These are phyloP conservation scores for Trichonephila clavata DNA, from an alignment of 1,140 invertebrate species.

Conservation along the genomic window DNA sequence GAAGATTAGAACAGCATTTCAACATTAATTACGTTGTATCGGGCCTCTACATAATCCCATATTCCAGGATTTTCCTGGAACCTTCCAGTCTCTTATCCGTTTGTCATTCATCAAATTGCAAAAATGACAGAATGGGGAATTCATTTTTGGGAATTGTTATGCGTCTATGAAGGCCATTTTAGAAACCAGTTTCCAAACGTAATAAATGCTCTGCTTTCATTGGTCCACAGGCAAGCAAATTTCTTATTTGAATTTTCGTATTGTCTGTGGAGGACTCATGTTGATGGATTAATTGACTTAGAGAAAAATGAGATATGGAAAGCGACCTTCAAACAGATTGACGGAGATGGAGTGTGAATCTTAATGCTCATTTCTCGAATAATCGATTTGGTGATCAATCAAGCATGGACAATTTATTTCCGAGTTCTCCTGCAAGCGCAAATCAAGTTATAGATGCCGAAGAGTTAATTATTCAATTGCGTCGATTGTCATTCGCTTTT, in stretches of 20 bases:
- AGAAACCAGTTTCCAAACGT: not conserved
- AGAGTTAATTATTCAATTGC: not conserved
- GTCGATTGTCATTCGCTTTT: not conserved
- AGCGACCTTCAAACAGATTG: not conserved
- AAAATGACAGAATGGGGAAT: not conserved
- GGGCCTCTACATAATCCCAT: not conserved
- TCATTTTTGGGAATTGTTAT: conserved; percentile 2
- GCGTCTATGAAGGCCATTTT: not conserved
- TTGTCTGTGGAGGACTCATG: not conserved
- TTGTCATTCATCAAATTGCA: conserved; percentile 41
- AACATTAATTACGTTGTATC: conserved; percentile 22
- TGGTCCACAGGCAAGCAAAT: not conserved
- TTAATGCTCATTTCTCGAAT: not conserved
- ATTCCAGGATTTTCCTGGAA: not conserved
- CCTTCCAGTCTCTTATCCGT: not conserved
- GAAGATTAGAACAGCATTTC: conserved; percentile 15
- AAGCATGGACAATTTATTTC: not conserved
- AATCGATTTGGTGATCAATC: conserved; percentile 3
- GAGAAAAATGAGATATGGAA: not conserved
- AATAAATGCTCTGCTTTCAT: not conserved
- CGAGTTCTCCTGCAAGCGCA: not conserved
- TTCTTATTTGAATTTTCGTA: not conserved
- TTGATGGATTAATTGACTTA: not conserved
- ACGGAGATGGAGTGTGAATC: not conserved
- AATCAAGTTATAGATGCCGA: not conserved